Evolutionary conservation across 2,888 invertebrate genomes (phyloP), one percentile per base, ranked within the genome.

Genomic region (Hipparchia sbordonii): DNA sequence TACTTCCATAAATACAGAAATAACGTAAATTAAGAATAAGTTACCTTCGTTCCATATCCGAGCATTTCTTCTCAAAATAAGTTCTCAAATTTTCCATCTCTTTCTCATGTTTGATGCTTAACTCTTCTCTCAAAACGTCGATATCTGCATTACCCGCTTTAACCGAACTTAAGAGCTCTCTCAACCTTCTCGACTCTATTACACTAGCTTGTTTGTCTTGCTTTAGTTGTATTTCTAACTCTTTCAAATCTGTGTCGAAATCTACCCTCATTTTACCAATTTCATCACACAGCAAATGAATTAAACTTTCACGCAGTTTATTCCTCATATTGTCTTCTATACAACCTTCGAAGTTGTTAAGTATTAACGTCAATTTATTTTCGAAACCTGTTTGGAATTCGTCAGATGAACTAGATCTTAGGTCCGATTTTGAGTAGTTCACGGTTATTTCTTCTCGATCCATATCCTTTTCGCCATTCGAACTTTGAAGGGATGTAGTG

Each of bases 31-130:
- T 48, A 48, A 48, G 48, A 13, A 23, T 7, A 57, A 39, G 76
- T 73, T 72, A 82, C 95, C 97, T 96, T 82, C 97, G 96, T 83
- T 97, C 97, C 87, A 97, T 94, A 80, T 97, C 97, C 0, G 96
- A 94, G 83, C 97, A 97, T 83, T 97, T 97, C 82, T 96, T 95
- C 82, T 97, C 97, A 82, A 97, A 97, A 82, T 97, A 97, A 9
- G 95, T 96, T 63, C 97, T 93, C 70, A 97, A 85, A 82, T 97
- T 96, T 85, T 97, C 97, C 96, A 97, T 96, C 85, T 97, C 96
- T 76, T 95, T 95, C 54, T 95, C 94, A 87, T 97, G 97, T 80
- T 95, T 95, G 5, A 88, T 83, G 71, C 95, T 95, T 48, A 97
- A 86, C 80, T 96, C 96, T 48, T 92, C 87, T 70, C 94, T 90